phyloP scores from a whole-genome alignment of 1,140 invertebrate species.

The Euglossa dilemma region DNA sequence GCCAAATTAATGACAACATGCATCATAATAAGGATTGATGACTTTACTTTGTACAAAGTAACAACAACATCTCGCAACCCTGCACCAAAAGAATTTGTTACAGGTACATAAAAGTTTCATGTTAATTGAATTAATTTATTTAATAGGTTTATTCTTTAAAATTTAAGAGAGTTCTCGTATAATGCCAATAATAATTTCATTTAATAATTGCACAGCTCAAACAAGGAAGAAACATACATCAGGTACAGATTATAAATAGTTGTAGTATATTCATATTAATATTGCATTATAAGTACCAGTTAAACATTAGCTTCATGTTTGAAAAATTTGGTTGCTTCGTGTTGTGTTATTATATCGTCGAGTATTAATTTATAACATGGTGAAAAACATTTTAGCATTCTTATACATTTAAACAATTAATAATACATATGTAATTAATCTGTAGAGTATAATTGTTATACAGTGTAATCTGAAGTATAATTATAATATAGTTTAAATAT shows the following conservation, averaged over 20 bases:
- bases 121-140: conserved; percentile 13
- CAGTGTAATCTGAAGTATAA: not conserved
- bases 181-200: conserved; percentile 70
- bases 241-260: conserved; percentile 75
- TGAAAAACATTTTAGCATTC: not conserved
- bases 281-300: conserved; percentile 17
- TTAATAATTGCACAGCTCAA: conserved; percentile 79
- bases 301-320: conserved; percentile 41
- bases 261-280: conserved; percentile 61
- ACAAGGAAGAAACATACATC: conserved; percentile 80
- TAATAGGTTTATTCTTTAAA: conserved; percentile 31
- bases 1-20: conserved; percentile 96
- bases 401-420: not conserved
- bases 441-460: not conserved
- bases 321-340: conserved; percentile 29
- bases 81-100: conserved; percentile 90
- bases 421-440: not conserved
- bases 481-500: conserved; percentile 2
- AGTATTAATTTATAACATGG: conserved; percentile 33
- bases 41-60: conserved; percentile 93
- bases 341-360: conserved; percentile 14
- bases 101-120: conserved; percentile 83
- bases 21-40: conserved; percentile 93
- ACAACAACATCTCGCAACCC: conserved; percentile 88
- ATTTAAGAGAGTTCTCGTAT: conserved; percentile 22